phyloP scores from a whole-genome alignment of 2,113 vertebrate genomes.

The Carassius auratus region DNA sequence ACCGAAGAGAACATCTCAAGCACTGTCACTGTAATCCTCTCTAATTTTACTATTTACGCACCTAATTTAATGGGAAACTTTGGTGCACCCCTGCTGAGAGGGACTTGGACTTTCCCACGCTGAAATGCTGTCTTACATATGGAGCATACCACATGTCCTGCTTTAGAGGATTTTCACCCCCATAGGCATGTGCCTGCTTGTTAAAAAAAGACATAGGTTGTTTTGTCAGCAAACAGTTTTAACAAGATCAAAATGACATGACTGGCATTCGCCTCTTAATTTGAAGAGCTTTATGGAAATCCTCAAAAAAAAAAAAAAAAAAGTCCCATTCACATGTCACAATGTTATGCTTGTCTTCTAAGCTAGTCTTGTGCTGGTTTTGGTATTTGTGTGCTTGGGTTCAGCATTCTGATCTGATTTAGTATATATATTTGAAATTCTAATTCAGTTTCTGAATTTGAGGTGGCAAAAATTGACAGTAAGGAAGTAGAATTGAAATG shows the following conservation, averaged over 20 bases:
- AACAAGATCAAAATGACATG: conserved; percentile 24
- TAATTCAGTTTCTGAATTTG: not conserved
- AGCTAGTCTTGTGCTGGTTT: not conserved
- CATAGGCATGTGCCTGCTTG: conserved; percentile 28
- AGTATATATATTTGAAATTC: not conserved
- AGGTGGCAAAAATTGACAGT: not conserved
- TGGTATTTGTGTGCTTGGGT: not conserved
- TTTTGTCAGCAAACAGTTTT: conserved; percentile 42
- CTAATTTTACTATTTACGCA: conserved; percentile 69
- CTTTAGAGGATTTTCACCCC: conserved; percentile 54
- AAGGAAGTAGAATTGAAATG: not conserved
- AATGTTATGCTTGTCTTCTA: not conserved
- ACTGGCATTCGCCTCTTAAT: conserved; percentile 38
- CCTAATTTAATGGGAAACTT: conserved; percentile 61
- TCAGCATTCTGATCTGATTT: not conserved
- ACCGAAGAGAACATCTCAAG: conserved; percentile 71
- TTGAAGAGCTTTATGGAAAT: conserved; percentile 9
- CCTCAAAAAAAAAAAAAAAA: conserved; percentile 28
- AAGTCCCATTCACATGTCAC: not conserved
- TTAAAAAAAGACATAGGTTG: conserved; percentile 19
- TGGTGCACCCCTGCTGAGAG: conserved; percentile 64
- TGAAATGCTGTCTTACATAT: conserved; percentile 47
- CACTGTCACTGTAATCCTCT: conserved; percentile 72
- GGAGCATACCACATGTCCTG: conserved; percentile 47
- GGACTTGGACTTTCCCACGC: conserved; percentile 71